Conservation (phyloP, 2,888 invertebrate species). For the Callosobruchus maculatus region DNA sequence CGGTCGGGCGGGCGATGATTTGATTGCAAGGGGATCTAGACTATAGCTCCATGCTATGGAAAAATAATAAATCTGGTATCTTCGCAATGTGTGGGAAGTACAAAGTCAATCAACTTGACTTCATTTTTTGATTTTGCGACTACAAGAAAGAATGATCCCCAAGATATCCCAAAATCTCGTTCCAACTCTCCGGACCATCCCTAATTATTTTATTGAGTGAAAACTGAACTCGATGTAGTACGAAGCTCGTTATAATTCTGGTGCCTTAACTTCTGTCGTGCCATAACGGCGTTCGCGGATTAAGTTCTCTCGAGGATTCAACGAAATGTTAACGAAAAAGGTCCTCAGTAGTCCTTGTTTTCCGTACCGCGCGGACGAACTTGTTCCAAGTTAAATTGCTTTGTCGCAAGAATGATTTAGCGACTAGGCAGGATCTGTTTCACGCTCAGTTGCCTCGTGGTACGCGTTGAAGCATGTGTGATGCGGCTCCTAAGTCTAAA, state of each 20-base stretch:
- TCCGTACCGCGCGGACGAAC: neutral
- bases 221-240: slow-evolving; percentile 6
- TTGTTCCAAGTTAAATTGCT: neutral
- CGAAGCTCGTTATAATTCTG: slow-evolving; percentile 10
- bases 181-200: neutral
- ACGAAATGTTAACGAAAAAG: slow-evolving; percentile 1
- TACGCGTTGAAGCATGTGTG: neutral
- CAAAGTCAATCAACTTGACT: too few relatives aligned
- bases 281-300: slow-evolving; percentile 1
- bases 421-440: neutral
- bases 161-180: neutral
- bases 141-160: too few relatives aligned
- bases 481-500: neutral
- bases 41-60: too few relatives aligned
- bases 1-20: too few relatives aligned
- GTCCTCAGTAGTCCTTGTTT: neutral
- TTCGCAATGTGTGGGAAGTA: too few relatives aligned
- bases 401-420: slow-evolving; percentile 1
- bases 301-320: neutral
- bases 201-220: slow-evolving; percentile 22
- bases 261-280: slow-evolving; percentile 9
- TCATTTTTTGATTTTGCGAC: too few relatives aligned
- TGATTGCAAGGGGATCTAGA: too few relatives aligned
- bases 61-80: too few relatives aligned
- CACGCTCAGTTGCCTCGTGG: neutral